phyloP scores from a whole-genome alignment of 2,888 invertebrate genomes.

The Clitarchus hookeri region DNA sequence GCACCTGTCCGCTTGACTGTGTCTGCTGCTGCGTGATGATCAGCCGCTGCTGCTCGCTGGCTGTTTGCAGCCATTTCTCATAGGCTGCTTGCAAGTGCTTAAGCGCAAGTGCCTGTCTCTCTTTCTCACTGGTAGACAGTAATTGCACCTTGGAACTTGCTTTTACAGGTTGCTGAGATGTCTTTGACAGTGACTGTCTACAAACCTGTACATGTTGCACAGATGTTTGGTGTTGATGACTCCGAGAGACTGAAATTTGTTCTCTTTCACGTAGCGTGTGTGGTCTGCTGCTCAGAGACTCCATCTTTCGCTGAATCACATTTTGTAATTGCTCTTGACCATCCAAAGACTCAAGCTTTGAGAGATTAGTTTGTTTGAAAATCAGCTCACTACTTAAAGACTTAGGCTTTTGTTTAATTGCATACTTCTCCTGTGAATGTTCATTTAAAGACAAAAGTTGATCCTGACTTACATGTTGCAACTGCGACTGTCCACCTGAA shows the following conservation, averaged over 20 bases:
- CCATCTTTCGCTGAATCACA: neutral
- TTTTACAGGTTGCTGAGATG: neutral
- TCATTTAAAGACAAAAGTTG: neutral
- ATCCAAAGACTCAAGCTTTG: neutral
- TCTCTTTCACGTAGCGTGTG: neutral
- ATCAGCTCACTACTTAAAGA: neutral
- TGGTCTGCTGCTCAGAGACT: neutral
- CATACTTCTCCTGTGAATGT: neutral
- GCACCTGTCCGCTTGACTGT: neutral
- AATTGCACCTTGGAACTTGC: neutral
- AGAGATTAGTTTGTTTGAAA: neutral
- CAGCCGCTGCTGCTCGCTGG: neutral
- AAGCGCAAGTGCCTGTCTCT: neutral
- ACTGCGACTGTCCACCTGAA: neutral
- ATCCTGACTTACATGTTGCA: neutral
- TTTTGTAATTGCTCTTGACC: neutral
- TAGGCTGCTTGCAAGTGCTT: neutral
- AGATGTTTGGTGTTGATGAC: neutral
- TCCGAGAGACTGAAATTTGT: too few relatives aligned
- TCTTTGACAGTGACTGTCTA: neutral
- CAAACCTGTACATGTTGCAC: neutral
- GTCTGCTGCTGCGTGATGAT: neutral
- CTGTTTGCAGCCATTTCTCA: neutral
- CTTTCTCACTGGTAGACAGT: neutral
- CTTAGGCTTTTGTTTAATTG: neutral